These are phyloP conservation scores for Schizotus pectinicornis DNA, from an alignment of 2,888 invertebrate genomes.

Conservation along the genomic window DNA sequence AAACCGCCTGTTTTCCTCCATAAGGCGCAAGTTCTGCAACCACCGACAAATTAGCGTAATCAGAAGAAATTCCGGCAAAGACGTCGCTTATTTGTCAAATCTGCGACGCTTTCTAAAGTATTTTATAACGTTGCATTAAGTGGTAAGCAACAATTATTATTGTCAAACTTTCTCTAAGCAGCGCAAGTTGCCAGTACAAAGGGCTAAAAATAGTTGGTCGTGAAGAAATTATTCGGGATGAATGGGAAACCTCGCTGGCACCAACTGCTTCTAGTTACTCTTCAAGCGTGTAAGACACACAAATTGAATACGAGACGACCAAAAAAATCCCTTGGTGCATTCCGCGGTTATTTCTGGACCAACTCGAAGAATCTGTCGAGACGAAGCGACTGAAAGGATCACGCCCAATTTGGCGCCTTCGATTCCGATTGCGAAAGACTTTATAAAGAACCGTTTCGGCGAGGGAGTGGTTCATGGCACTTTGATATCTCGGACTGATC, in stretches of 20 bases:
- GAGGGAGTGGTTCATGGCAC: conserved; percentile 16
- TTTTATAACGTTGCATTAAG: too few relatives aligned
- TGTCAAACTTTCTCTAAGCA: too few relatives aligned
- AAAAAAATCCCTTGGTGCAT: conserved; percentile 24
- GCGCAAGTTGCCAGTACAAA: not conserved
- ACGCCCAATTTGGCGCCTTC: too few relatives aligned
- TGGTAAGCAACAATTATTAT: too few relatives aligned
- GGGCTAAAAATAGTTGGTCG: conserved; percentile 10
- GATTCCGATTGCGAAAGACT: conserved; percentile 8
- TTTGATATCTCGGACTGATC: conserved; percentile 15
- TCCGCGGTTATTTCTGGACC: conserved; percentile 24
- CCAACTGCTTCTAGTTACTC: conserved; percentile 15
- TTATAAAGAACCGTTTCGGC: not conserved
- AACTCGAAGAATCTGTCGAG: conserved; percentile 13
- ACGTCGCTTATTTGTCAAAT: conserved; percentile 8
- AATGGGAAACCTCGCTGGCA: conserved; percentile 21
- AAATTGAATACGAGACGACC: conserved; percentile 17
- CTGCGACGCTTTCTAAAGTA: not conserved
- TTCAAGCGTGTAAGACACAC: conserved; percentile 25
- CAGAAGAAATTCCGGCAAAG: not conserved
- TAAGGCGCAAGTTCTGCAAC: conserved; percentile 34
- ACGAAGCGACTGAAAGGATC: conserved; percentile 8
- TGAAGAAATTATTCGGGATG: conserved; percentile 14
- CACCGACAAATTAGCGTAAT: not conserved
- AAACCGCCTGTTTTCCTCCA: conserved; percentile 34